These are phyloP conservation scores for Grus americana DNA, from an alignment of 2,113 vertebrate genomes.

Conservation along the genomic window DNA sequence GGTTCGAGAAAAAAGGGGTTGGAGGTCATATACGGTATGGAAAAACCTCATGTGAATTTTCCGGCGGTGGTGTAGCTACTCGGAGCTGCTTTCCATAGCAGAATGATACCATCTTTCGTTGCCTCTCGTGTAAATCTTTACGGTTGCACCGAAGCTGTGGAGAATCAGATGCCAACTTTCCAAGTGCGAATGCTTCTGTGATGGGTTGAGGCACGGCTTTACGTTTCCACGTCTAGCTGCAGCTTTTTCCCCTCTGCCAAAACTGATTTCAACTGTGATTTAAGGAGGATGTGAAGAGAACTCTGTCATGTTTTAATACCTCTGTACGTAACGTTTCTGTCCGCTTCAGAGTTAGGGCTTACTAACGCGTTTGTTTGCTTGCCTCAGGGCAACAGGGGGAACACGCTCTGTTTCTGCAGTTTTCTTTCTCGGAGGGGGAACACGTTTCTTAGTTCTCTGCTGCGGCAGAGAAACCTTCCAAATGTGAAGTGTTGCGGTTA, in stretches of 20 bases:
- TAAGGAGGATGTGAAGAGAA: slow-evolving; percentile 56
- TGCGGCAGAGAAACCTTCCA: slow-evolving; percentile 1
- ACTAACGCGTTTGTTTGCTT: background rate
- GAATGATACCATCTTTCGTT: background rate
- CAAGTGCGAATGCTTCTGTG: background rate
- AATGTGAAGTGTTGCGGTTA: slow-evolving; percentile 28
- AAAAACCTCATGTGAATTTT: slow-evolving; percentile 6
- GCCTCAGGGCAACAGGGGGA: slow-evolving; percentile 5
- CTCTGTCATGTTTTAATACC: slow-evolving; percentile 46
- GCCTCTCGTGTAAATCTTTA: background rate
- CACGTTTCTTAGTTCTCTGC: background rate
- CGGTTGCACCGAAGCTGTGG: background rate
- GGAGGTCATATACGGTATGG: background rate
- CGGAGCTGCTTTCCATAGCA: background rate
- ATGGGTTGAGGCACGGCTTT: background rate
- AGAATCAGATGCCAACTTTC: background rate
- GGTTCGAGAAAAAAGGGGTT: background rate
- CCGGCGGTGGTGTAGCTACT: background rate
- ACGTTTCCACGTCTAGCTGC: background rate
- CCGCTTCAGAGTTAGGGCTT: slow-evolving; percentile 9
- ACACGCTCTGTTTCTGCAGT: background rate
- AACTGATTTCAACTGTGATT: slow-evolving; percentile 72
- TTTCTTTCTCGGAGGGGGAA: background rate
- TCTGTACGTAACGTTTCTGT: slow-evolving; percentile 43
- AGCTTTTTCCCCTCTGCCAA: slow-evolving; percentile 35